Percentiles rank a stretch among this genome's conserved stretches.
Evolutionary conservation across 2,888 invertebrate genomes (phyloP).

Genomic region (Chrysolina haemoptera): DNA sequence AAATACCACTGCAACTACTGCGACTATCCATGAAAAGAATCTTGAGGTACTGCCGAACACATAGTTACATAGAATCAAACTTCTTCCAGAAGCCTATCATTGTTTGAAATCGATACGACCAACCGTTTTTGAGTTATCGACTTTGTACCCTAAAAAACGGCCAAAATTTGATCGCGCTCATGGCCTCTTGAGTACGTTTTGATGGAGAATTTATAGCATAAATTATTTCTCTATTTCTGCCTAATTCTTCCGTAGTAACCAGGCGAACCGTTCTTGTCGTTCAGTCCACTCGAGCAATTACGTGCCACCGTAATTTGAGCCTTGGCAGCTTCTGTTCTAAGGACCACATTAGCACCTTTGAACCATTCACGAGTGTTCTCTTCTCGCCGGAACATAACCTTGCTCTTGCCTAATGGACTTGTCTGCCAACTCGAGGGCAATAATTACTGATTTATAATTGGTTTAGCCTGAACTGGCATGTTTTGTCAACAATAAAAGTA

Average conservation of each 20-base stretch:
- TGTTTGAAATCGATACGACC: no score
- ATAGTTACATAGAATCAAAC: no score
- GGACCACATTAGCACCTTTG: constrained; percentile 26
- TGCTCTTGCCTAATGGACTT: constrained; percentile 35
- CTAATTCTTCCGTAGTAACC: not conserved
- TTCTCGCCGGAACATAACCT: constrained; percentile 28
- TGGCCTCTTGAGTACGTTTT: no score
- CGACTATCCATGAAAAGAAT: no score
- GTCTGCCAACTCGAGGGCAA: constrained; percentile 38
- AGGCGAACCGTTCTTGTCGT: not conserved
- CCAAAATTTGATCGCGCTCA: no score
- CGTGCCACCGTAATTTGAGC: constrained; percentile 28
- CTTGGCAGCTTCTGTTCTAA: constrained; percentile 20
- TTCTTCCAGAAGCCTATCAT: no score
- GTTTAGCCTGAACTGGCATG: constrained; percentile 45
- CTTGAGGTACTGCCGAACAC: no score
- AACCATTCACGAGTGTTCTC: constrained; percentile 16
- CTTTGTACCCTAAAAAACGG: no score
- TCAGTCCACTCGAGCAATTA: constrained; percentile 16
- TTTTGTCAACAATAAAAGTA: constrained; percentile 50
- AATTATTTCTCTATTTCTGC: not conserved
- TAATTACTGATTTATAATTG: constrained; percentile 48
- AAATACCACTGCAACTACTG: no score
- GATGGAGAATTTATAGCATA: no score
- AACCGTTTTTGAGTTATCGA: no score